Conservation (phyloP, 2,888 invertebrate species). For the Nomada lathburiana region DNA sequence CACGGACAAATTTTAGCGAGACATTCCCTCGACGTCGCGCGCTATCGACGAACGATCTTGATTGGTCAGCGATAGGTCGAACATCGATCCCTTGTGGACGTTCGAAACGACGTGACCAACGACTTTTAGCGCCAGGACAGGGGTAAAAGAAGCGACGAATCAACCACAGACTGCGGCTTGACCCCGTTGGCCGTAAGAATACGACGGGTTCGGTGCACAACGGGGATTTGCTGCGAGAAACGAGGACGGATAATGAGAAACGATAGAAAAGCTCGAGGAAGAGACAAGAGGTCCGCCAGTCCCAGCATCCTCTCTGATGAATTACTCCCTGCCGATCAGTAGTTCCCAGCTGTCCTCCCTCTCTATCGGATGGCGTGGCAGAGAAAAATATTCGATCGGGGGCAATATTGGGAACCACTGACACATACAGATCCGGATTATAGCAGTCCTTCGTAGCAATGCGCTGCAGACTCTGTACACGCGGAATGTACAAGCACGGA, state of each 20-base stretch:
- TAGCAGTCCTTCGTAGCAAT: slow-evolving; percentile 32
- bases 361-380: slow-evolving; percentile 9
- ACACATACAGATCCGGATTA: slow-evolving; percentile 49
- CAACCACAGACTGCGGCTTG: slow-evolving; percentile 77
- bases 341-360: slow-evolving; percentile 75
- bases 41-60: slow-evolving; percentile 38
- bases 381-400: not conserved
- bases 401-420: slow-evolving; percentile 54
- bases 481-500: slow-evolving; percentile 12
- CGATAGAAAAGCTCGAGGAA: slow-evolving; percentile 66
- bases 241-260: slow-evolving; percentile 66
- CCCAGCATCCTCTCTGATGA: slow-evolving; percentile 80
- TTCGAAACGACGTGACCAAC: slow-evolving; percentile 33
- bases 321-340: slow-evolving; percentile 74
- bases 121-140: slow-evolving; percentile 71
- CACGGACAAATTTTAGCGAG: not conserved
- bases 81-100: slow-evolving; percentile 30
- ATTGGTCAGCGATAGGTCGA: slow-evolving; percentile 49
- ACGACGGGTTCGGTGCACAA: slow-evolving; percentile 70
- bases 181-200: slow-evolving; percentile 75
- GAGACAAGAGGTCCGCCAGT: slow-evolving; percentile 75
- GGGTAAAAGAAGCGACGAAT: slow-evolving; percentile 74
- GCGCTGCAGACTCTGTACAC: not conserved
- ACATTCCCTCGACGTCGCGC: not conserved
- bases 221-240: slow-evolving; percentile 54